Conservation (phyloP, 2,113 vertebrate genomes). For the Salvelinus fontinalis region DNA sequence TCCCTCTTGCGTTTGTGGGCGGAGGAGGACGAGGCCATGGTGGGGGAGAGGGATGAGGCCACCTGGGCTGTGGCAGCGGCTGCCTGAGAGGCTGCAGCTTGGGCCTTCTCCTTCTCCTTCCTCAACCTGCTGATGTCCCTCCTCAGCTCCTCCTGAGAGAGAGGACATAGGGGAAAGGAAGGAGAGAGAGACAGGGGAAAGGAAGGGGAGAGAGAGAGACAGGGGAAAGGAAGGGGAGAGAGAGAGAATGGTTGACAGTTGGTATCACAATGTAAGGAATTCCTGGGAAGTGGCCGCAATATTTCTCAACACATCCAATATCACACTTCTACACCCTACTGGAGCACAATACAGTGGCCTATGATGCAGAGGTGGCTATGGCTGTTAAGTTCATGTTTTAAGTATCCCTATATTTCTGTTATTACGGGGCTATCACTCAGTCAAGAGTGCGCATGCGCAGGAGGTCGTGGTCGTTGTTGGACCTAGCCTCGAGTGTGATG, state of each 20-base stretch:
- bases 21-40: conserved; percentile 38
- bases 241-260: neutral
- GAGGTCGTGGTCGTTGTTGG: too few relatives aligned
- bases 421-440: too few relatives aligned
- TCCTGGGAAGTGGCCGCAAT: too few relatives aligned
- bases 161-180: neutral
- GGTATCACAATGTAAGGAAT: too few relatives aligned
- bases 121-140: conserved; percentile 86
- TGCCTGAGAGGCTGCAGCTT: conserved; percentile 76
- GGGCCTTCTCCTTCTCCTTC: conserved; percentile 86
- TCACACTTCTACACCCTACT: neutral
- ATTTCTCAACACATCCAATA: neutral
- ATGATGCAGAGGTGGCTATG: neutral
- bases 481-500: too few relatives aligned
- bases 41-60: conserved; percentile 42
- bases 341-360: neutral
- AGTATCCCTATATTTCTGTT: too few relatives aligned
- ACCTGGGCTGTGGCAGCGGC: conserved; percentile 48
- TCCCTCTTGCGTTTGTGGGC: conserved; percentile 90
- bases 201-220: neutral
- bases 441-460: too few relatives aligned
- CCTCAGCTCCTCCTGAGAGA: conserved; percentile 91
- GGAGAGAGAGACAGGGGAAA: neutral
- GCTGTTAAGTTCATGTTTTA: too few relatives aligned
- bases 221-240: neutral